Percentiles rank a stretch among this genome's conserved stretches.
phyloP scores from a whole-genome alignment of 2,797 vertebrate genomes.

The Sebastes itinus region DNA sequence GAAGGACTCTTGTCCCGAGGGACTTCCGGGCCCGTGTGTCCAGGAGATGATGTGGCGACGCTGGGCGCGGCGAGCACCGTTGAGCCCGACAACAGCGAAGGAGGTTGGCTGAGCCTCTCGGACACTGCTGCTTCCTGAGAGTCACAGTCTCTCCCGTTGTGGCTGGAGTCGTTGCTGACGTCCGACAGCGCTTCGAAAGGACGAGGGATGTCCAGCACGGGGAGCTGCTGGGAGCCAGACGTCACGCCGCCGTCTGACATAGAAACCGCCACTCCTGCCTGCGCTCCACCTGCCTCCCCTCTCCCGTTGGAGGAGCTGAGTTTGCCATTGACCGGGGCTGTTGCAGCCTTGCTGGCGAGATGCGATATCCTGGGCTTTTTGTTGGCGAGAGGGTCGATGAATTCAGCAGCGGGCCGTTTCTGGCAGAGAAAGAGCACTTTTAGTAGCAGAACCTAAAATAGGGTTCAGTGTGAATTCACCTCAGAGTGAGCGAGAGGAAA shows the following conservation, averaged over 20 bases:
- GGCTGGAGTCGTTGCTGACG: constrained; percentile 91
- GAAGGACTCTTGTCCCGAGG: constrained; percentile 62
- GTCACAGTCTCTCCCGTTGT: constrained; percentile 90
- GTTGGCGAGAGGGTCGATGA: constrained; percentile 91
- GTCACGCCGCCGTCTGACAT: constrained; percentile 55
- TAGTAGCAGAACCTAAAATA: not conserved
- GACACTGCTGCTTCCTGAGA: constrained; percentile 77
- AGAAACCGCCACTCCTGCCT: constrained; percentile 39
- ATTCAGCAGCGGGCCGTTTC: constrained; percentile 92
- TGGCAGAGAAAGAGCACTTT: constrained; percentile 58
- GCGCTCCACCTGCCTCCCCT: constrained; percentile 75
- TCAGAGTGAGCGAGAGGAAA: not conserved
- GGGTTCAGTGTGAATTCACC: constrained; percentile 15
- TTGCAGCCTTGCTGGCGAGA: constrained; percentile 84
- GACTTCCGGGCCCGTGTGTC: constrained; percentile 33
- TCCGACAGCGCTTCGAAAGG: constrained; percentile 90
- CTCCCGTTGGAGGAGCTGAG: constrained; percentile 84
- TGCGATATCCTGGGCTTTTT: constrained; percentile 97
- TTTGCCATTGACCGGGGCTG: constrained; percentile 89
- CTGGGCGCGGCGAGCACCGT: constrained; percentile 8
- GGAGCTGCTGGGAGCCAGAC: constrained; percentile 81
- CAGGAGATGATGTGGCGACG: constrained; percentile 50
- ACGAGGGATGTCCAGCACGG: constrained; percentile 84
- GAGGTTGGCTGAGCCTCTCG: constrained; percentile 82
- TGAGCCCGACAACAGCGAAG: constrained; percentile 35